Evolutionary conservation across 2,888 invertebrate genomes (phyloP), one percentile per base, ranked within the genome.

Genomic region (Leptarthrus brevirostris): DNA sequence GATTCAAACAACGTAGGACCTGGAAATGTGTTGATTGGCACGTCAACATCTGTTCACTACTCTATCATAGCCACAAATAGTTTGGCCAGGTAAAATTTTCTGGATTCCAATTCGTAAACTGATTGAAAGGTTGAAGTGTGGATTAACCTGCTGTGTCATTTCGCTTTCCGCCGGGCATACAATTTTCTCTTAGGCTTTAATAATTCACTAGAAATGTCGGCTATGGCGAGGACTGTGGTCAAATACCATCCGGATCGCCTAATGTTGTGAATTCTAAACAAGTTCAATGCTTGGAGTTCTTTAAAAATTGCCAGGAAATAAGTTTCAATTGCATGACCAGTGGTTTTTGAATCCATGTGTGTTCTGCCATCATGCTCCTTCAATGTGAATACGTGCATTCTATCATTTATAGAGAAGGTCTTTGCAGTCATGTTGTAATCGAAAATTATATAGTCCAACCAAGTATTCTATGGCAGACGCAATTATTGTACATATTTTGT

Each of bases 11-110:
- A 16, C 47, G 47, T 44, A 49, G 18, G n/a, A 12, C 64, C 14
- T 14, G 24, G 64, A 14, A 40, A 64, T 64, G 64, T 64, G 64
- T 47, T 64, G 64, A 64, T 64, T 16, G 40, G 64, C 64, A 22
- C 64, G 64, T 64, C 64, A 64, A 64, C 64, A 64, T 40, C 64
- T 24, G 64, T 47, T 44, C 64, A 40, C 44, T 44, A 24, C 44
- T 64, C 24, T 47, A 64, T 64, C 64, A 64, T 22, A 14, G 26
- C 47, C 64, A 14, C 64, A 44, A 64, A 40, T 64, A 14, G 44
- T 64, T 64, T 64, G 64, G 24, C 16, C 64, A 64, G 64, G 64
- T 64, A 47, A 44, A 64, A 64, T 64, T 47, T 22, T 24, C 22
- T 47, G 26, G 24, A 64, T 64, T 64, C 47, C 22, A 22, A 14